Evolutionary conservation across 92 coral and sea anemone species (phyloP), one percentile per base, ranked within the genome.

Genomic region (Phenganax subtilis): DNA sequence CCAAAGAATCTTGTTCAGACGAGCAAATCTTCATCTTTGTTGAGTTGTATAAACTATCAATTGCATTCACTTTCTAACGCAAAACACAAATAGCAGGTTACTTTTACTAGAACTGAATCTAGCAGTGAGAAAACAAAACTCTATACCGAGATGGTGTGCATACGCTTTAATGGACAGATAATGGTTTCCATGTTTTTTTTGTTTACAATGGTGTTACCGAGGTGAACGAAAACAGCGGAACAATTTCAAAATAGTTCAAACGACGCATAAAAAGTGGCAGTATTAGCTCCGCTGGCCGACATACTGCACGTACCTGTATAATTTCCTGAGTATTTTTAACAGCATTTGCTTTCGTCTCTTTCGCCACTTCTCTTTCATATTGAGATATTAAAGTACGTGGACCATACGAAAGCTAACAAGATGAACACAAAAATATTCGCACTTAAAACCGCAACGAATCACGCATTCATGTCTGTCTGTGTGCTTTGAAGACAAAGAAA

Each of bases 391-490:
- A 88, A 61, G 91, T 96, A 55, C 89, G 85, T 63, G 93, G 90
- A 25, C 97, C 97, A 88, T 86, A 91, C 16, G 91, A 87, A 51
- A 93, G 91, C 97, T 93, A 75, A 28, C 10, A 71, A 17, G 58
- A 57, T 15, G 68, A 44, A 10, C 54, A 84, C 28, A 77, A 77
- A 37, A 37, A 37, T 37, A 37, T 37, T 37, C 3, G 47, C 47
- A 37, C 3, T 37, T 5, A 37, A 37, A 25, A 77, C 25, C 47
- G 29, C 71, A 28, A 77, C 1, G n/a, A 12, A 31, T 30, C 17
- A 12, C 8, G 66, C 54, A 11, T 4, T 12, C 47, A 37, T 37
- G 5, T 37, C 47, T 20, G 5, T 37, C 47, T 37, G 5, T 37
- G 47, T 37, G 47, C 47, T 37, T 37, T 37, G 47, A 37, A 37